Conservation (phyloP, 2,888 invertebrate species). For the Melanargia galathea region DNA sequence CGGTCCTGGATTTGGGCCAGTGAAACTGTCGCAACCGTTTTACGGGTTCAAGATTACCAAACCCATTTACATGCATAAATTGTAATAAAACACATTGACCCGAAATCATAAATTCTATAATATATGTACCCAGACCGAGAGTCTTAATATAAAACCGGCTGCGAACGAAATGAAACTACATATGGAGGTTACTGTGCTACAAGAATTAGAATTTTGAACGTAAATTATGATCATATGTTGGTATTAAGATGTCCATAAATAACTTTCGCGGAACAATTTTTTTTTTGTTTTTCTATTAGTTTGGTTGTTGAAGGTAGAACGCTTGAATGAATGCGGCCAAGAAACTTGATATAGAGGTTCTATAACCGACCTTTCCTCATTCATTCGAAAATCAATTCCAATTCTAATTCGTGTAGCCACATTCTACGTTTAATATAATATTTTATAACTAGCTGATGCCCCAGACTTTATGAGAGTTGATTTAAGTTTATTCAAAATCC, state of each 20-base stretch:
- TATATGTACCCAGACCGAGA: slow-evolving; percentile 43
- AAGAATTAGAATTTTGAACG: slow-evolving; percentile 42
- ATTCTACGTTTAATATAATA: background rate
- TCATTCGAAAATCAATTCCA: background rate
- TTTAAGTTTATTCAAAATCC: too few species aligned
- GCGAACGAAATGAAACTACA: slow-evolving; percentile 45
- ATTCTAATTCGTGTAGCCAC: background rate
- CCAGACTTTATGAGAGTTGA: too few species aligned
- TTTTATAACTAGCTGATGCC: too few species aligned
- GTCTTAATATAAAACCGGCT: slow-evolving; percentile 56
- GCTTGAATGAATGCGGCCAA: slow-evolving; percentile 16
- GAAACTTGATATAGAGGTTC: background rate
- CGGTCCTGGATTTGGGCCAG: background rate
- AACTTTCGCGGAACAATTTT: slow-evolving; percentile 27
- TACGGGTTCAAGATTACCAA: slow-evolving; percentile 15
- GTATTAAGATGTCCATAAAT: slow-evolving; percentile 28
- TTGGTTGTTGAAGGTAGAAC: slow-evolving; percentile 4
- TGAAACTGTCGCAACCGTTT: background rate
- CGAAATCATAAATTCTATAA: slow-evolving; percentile 54
- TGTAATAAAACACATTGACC: slow-evolving; percentile 58
- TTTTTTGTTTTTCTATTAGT: slow-evolving; percentile 12
- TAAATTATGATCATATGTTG: slow-evolving; percentile 29
- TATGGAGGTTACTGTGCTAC: slow-evolving; percentile 58
- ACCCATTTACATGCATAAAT: slow-evolving; percentile 35
- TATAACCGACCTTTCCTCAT: slow-evolving; percentile 7